Evolutionary conservation across 2,888 invertebrate species (phyloP).

Genomic region (Esperia sulphurella): DNA sequence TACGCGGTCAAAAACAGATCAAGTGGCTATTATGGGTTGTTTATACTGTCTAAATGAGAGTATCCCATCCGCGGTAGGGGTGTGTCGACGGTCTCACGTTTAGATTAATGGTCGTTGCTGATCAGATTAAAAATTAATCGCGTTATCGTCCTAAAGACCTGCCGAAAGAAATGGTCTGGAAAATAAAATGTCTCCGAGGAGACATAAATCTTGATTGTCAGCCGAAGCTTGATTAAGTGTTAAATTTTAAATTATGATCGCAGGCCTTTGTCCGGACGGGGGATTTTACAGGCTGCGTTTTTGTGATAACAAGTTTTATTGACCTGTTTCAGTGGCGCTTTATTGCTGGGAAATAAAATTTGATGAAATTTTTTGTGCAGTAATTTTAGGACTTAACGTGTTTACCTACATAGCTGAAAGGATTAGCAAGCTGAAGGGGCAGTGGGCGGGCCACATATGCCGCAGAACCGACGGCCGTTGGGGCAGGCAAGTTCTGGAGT

Average conservation of each 20-base stretch:
- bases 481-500: too few relatives aligned
- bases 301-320: constrained; percentile 10
- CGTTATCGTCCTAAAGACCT: constrained; percentile 45
- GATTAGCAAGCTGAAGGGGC: too few relatives aligned
- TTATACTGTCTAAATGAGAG: neutral
- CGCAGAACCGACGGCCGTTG: too few relatives aligned
- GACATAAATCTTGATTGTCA: constrained; percentile 65
- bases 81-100: neutral
- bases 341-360: constrained; percentile 7
- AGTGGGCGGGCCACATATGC: too few relatives aligned
- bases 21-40: too few relatives aligned
- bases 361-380: neutral
- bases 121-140: constrained; percentile 67
- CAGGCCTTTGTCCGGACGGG: constrained; percentile 27
- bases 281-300: constrained; percentile 18
- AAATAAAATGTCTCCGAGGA: constrained; percentile 56
- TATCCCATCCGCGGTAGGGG: neutral
- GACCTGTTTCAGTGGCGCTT: constrained; percentile 4
- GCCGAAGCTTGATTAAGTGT: constrained; percentile 68
- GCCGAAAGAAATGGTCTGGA: constrained; percentile 56
- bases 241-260: constrained; percentile 71
- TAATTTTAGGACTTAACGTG: neutral
- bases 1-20: too few relatives aligned
- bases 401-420: too few relatives aligned
- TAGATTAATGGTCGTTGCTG: constrained; percentile 14